phyloP scores from a whole-genome alignment of 2,888 invertebrate genomes.

The Panorpa germanica region DNA sequence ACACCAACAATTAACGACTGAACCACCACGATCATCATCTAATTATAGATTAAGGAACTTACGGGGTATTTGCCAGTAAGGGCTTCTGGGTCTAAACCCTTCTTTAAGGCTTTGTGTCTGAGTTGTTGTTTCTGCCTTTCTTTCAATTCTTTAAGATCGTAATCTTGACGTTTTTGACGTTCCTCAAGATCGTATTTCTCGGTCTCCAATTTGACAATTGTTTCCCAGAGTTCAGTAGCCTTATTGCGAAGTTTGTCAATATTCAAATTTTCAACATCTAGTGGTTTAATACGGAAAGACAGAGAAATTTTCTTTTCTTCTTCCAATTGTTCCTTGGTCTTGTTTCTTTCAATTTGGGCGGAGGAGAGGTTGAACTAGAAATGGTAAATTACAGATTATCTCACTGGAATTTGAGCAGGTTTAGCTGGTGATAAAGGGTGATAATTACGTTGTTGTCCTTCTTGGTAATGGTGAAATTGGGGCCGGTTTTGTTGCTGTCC shows the following conservation, averaged over 20 bases:
- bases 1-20: not conserved
- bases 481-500: conserved; percentile 74
- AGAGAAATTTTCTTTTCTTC: conserved; percentile 97
- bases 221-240: conserved; percentile 85
- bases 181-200: conserved; percentile 98
- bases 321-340: conserved; percentile 98
- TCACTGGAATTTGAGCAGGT: not conserved
- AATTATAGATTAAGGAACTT: conserved; percentile 25
- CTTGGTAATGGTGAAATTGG: conserved; percentile 81
- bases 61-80: conserved; percentile 94
- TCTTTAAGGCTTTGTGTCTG: conserved; percentile 93
- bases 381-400: not conserved
- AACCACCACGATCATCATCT: not conserved
- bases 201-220: conserved; percentile 88
- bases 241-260: conserved; percentile 65
- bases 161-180: conserved; percentile 96
- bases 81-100: conserved; percentile 91
- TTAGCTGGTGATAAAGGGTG: too few relatives aligned
- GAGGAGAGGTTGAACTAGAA: conserved; percentile 66
- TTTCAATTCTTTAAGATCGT: conserved; percentile 97
- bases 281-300: conserved; percentile 84
- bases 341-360: conserved; percentile 91
- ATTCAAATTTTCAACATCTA: conserved; percentile 62
- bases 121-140: conserved; percentile 97
- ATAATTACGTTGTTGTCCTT: conserved; percentile 60